Conservation (phyloP, 2,113 vertebrate species). For the Microcebus griseorufus region DNA sequence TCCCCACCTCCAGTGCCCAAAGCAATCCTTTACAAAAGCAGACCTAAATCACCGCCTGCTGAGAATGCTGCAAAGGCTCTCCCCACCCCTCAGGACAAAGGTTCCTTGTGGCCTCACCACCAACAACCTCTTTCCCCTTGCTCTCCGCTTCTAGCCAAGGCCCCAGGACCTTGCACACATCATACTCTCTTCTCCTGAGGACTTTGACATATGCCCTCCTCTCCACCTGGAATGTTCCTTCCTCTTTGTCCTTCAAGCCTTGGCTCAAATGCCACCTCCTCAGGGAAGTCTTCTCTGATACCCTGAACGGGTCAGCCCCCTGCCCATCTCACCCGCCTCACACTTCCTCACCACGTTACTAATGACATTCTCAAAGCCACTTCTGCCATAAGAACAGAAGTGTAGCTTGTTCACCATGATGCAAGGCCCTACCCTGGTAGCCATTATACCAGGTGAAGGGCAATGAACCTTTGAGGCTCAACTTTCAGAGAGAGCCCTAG, state of each 20-base stretch:
- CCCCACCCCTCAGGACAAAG: not conserved
- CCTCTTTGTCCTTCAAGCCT: not conserved
- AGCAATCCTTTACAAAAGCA: not conserved
- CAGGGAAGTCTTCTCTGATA: not conserved
- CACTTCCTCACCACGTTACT: not conserved
- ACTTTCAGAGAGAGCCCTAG: not conserved
- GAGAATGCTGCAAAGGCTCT: not conserved
- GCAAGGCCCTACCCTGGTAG: not conserved
- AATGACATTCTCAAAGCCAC: not conserved
- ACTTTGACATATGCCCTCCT: not conserved
- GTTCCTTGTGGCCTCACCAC: fast-evolving
- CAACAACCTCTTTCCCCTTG: not conserved
- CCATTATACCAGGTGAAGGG: not conserved
- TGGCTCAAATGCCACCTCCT: not conserved
- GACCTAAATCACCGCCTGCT: not conserved
- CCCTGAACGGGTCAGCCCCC: not conserved
- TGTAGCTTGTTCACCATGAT: not conserved
- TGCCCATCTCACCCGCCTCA: not conserved
- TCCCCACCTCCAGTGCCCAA: not conserved
- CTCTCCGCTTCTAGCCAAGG: not conserved
- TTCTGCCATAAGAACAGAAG: not conserved
- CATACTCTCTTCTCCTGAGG: not conserved
- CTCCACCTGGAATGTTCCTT: not conserved
- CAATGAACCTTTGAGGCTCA: not conserved
- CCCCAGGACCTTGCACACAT: not conserved